Evolutionary conservation across 2,797 vertebrate genomes (phyloP).

Genomic region (Macropus fuliginosus): DNA sequence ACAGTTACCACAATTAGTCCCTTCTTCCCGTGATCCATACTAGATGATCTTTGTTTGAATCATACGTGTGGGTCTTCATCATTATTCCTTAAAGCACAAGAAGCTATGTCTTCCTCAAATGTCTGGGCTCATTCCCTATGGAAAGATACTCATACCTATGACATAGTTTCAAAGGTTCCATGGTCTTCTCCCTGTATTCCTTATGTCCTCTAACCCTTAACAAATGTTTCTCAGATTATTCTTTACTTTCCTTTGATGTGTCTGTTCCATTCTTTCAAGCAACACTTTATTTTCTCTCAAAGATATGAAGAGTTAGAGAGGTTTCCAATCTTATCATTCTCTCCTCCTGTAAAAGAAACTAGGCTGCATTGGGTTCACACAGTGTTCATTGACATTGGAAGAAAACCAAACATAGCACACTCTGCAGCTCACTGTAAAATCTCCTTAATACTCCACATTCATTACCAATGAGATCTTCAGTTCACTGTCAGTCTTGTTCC

Average conservation of each 20-base stretch:
- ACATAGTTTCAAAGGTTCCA: background rate
- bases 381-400: background rate
- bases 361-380: background rate
- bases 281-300: background rate
- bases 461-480: background rate
- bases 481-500: background rate
- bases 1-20: background rate
- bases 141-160: background rate
- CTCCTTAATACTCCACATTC: background rate
- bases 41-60: background rate
- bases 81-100: background rate
- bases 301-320: background rate
- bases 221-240: background rate
- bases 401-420: background rate
- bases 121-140: background rate
- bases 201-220: background rate
- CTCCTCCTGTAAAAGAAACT: background rate
- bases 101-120: background rate
- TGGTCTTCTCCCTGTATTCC: background rate
- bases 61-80: background rate
- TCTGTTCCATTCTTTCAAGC: background rate
- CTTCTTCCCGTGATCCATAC: background rate
- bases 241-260: background rate
- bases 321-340: background rate
- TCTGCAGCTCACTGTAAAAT: background rate